Evolutionary conservation across 2,888 invertebrate species (phyloP).

Genomic region (Hirtodrosophila confusa): DNA sequence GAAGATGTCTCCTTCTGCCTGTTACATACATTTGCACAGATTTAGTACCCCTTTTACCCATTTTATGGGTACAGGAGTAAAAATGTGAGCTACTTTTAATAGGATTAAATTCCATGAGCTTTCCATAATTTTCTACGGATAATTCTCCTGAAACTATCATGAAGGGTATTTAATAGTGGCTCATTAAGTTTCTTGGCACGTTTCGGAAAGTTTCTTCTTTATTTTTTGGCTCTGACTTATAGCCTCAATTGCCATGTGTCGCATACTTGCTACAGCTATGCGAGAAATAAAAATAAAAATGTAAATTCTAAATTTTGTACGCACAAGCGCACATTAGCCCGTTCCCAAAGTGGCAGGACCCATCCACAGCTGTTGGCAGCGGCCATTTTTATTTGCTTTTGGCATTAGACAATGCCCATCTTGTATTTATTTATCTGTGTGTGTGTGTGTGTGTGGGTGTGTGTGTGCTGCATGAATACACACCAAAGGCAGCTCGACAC

Average conservation of each 20-base stretch:
- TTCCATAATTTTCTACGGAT: no score
- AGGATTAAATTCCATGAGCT: no score
- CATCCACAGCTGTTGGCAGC: slow-evolving; percentile 29
- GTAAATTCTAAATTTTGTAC: slow-evolving; percentile 71
- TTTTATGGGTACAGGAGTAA: no score
- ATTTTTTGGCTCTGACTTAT: slow-evolving; percentile 35
- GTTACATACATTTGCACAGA: no score
- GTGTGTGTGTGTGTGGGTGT: slow-evolving; percentile 7
- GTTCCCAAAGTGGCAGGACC: slow-evolving; percentile 6
- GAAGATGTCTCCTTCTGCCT: no score
- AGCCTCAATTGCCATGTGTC: slow-evolving; percentile 65
- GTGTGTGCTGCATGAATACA: slow-evolving; percentile 44
- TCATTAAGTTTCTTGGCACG: neutral
- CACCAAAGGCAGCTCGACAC: slow-evolving; percentile 10
- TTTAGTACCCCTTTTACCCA: no score
- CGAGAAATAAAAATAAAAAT: slow-evolving; percentile 56
- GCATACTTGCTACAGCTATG: slow-evolving; percentile 56
- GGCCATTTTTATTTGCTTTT: slow-evolving; percentile 66
- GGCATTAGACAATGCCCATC: slow-evolving; percentile 58
- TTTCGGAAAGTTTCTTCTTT: slow-evolving; percentile 6
- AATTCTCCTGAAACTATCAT: neutral
- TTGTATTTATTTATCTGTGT: neutral
- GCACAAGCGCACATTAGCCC: slow-evolving; percentile 67
- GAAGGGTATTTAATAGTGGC: slow-evolving; percentile 25
- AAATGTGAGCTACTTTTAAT: no score